Evolutionary conservation across 2,888 invertebrate species (phyloP), one percentile per base, ranked within the genome.

Genomic region (Aethes cnicana): DNA sequence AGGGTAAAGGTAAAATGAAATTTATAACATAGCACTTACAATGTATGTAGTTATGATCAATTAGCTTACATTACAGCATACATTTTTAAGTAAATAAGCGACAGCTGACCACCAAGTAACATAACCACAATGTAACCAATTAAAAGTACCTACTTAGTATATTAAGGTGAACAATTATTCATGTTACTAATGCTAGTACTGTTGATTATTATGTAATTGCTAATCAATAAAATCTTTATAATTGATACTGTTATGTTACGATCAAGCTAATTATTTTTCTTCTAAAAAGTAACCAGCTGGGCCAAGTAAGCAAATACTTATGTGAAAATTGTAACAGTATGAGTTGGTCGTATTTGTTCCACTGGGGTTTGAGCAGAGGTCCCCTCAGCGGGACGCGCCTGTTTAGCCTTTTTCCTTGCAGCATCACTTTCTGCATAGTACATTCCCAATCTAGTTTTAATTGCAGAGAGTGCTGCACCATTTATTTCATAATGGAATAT

Each of bases 401-500:
- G 85, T 57, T 87, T 88, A 9, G 79, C 80, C 60, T 90, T 90
- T 60, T 90, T 90, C 21, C 89, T 74, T 7, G 85, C 86, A 8
- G 84, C 86, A 70, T 88, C 88, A 77, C 82, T 87, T 59, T 90
- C 90, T 18, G 89, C 86, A 69, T 90, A 90, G 57, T 90, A 90
- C 86, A 90, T 88, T 2, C 84, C 86, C 18, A 90, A 72, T 50
- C 90, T 79, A 3, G 90, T 90, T 62, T 90, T 90, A n/a, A 90
- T 90, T 9, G 90, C 90, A 26, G 87, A 84, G 26, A 90, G 67
- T 23, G 90, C 89, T 26, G 89, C 87, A 26, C 90, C 90, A 72
- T 90, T 90, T 2, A 90, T 90, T 65, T 90, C 90, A 66, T 91
- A 91, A 72, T 91, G 91, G 58, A 91, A 91, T 62, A 91, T 87